Evolutionary conservation across 2,797 vertebrate genomes (phyloP).

Genomic region (Sciurus carolinensis): DNA sequence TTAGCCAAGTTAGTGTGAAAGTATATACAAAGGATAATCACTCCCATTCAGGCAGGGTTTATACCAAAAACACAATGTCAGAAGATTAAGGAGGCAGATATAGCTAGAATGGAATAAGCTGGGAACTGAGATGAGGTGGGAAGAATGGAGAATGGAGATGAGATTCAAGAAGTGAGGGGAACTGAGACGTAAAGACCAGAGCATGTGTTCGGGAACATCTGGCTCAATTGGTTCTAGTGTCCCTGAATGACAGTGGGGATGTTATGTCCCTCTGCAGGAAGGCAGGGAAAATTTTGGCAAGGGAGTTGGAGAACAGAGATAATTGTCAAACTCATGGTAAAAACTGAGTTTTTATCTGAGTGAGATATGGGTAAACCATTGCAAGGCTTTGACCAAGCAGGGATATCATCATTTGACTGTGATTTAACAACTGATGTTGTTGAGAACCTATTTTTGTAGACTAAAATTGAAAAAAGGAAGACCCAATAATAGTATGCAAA

Average conservation of each 20-base stretch:
- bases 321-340: background rate
- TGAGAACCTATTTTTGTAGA: conserved; percentile 19
- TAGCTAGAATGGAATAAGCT: background rate
- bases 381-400: background rate
- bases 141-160: background rate
- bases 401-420: background rate
- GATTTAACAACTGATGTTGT: background rate
- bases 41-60: background rate
- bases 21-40: background rate
- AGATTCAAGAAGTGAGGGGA: background rate
- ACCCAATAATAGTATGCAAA: background rate
- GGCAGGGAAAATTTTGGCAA: background rate
- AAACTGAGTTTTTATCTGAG: background rate
- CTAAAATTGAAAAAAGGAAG: background rate
- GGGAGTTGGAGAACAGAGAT: fast-evolving
- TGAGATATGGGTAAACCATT: background rate
- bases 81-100: background rate
- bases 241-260: background rate
- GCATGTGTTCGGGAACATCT: background rate
- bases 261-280: background rate
- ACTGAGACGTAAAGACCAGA: background rate
- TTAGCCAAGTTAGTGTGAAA: background rate
- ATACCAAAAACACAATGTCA: background rate
- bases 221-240: background rate
- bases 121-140: background rate